Evolutionary conservation across 2,888 invertebrate genomes (phyloP), one percentile per base, ranked within the genome.

Genomic region (Pollenia angustigena): DNA sequence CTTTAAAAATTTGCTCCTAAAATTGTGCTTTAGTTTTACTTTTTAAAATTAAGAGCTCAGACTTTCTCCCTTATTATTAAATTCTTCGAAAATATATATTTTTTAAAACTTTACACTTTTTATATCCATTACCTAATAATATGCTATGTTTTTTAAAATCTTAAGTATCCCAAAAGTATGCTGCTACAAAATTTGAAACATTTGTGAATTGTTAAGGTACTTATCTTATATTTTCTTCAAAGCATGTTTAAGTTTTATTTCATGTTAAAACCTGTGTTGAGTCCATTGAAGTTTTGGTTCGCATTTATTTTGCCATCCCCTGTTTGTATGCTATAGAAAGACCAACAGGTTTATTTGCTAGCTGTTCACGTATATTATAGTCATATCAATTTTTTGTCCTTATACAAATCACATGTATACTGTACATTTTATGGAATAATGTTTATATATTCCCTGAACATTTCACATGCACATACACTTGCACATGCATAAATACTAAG

Each of bases 301-400:
- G 16, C 18, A 9, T 75, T n/a, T 52, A 42, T 9, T 40, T 32
- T 75, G 69, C 46, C 76, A 76, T 4, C 1, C 14, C 82, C 82
- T 83, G 60, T 64, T 32, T 14, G 1, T 74, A 72, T 80, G 52
- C 76, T 81, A 74, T 74, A 69, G 81, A 32, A 46, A 79, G 83
- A 88, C 88, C 89, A 89, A 89, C 89, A 88, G 89, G 89, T 89
- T 88, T 88, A 87, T 81, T 88, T 85, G 84, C 68, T 84, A 84
- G 81, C 81, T 80, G 79, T 85, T 84, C 69, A 83, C 88, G 79
- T 81, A 80, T 84, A 80, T 72, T 84, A 83, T 80, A 79, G 69
- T 87, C 82, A 66, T 87, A 85, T 85, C 46, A 62, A 32, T 52
- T 74, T 72, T 74, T 64, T 58, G 62, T 74, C 84, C 75, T 62